Evolutionary conservation across 2,888 invertebrate species (phyloP).

Genomic region (Lepas anatifera): DNA sequence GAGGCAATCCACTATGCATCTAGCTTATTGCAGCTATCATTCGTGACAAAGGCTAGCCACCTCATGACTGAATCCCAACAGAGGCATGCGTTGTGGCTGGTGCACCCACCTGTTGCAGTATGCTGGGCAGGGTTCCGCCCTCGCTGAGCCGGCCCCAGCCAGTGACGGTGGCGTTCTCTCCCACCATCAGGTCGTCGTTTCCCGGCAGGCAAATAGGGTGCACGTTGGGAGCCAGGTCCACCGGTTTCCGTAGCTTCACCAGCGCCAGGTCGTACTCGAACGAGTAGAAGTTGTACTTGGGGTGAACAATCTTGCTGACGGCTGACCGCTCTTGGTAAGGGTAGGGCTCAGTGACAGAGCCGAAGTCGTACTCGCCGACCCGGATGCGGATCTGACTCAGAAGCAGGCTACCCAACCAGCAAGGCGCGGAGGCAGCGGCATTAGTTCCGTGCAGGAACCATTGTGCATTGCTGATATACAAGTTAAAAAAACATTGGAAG

Average conservation of each 20-base stretch:
- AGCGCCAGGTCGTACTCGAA: constrained; percentile 84
- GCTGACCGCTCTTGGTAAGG: constrained; percentile 77
- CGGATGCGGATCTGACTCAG: constrained; percentile 83
- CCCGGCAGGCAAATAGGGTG: constrained; percentile 80
- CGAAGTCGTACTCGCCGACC: constrained; percentile 86
- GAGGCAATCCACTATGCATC: too few relatives aligned
- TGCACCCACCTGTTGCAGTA: constrained; percentile 70
- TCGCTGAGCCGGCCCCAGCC: constrained; percentile 50
- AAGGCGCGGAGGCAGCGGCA: too few relatives aligned
- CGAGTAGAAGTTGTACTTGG: constrained; percentile 87
- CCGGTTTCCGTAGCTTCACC: constrained; percentile 64
- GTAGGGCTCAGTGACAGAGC: constrained; percentile 67
- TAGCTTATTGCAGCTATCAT: too few relatives aligned
- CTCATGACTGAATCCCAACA: too few relatives aligned
- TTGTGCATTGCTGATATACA: too few relatives aligned
- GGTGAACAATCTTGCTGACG: constrained; percentile 73
- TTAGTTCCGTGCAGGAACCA: too few relatives aligned
- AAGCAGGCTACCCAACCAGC: constrained; percentile 49
- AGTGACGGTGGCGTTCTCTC: constrained; percentile 64
- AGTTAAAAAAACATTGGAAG: too few relatives aligned
- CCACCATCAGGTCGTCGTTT: constrained; percentile 69
- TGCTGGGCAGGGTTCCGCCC: constrained; percentile 73
- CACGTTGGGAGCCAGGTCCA: constrained; percentile 74
- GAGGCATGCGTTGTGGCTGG: too few relatives aligned
- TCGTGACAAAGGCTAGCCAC: too few relatives aligned